A percentile compares a stretch with the other conserved stretches of the same genome.
Conservation (phyloP, 1,140 invertebrate genomes). For the Spodoptera frugiperda region DNA sequence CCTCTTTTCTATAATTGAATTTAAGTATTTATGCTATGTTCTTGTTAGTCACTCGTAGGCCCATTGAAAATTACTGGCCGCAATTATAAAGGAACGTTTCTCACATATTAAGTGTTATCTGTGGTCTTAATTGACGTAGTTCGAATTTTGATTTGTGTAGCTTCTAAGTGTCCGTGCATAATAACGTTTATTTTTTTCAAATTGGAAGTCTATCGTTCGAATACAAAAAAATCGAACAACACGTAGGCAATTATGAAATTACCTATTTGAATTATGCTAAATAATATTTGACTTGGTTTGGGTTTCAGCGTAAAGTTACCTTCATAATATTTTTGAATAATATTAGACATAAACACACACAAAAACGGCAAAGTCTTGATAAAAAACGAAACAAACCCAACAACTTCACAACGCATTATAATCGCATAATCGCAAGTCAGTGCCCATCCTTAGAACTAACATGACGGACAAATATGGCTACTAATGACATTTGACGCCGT, state of each 20-base stretch:
- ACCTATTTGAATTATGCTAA: too few relatives aligned
- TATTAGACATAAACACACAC: too few relatives aligned
- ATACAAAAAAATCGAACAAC: too few relatives aligned
- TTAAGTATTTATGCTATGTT: slow-evolving; percentile 22
- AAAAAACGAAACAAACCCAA: background rate
- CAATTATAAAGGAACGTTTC: slow-evolving; percentile 28
- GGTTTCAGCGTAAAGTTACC: too few relatives aligned
- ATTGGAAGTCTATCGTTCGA: too few relatives aligned
- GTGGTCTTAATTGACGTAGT: slow-evolving; percentile 10
- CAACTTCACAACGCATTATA: background rate
- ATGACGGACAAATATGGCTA: slow-evolving; percentile 3
- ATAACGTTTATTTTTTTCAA: background rate
- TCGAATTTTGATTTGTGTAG: background rate
- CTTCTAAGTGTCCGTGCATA: background rate
- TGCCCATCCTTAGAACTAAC: background rate
- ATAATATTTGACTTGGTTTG: too few relatives aligned
- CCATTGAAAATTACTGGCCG: background rate
- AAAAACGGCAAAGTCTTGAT: too few relatives aligned
- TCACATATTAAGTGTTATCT: slow-evolving; percentile 20
- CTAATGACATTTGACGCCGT: slow-evolving; percentile 20
- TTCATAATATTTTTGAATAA: too few relatives aligned
- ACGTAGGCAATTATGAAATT: too few relatives aligned
- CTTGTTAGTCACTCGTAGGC: background rate
- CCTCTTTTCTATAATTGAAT: slow-evolving; percentile 19
- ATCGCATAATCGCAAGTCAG: background rate